Conservation (phyloP, 2,113 vertebrate species). For the Anguilla rostrata region DNA sequence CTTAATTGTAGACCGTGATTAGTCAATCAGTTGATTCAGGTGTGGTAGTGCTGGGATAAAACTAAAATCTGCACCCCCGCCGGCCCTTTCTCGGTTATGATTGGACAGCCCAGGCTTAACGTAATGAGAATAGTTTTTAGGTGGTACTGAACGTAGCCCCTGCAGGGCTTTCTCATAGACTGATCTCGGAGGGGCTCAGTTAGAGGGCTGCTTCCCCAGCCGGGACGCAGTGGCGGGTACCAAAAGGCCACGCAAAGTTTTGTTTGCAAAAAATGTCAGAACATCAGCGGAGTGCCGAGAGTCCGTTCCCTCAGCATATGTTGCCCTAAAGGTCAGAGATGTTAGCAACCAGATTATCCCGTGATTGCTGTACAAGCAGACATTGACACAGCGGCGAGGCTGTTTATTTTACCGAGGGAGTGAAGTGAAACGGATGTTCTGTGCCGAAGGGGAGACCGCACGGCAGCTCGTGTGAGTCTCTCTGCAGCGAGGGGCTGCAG, state of each 20-base stretch:
- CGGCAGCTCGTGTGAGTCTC: not conserved
- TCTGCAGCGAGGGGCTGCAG: not conserved
- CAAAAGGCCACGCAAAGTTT: not conserved
- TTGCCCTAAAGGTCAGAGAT: slow-evolving; percentile 4
- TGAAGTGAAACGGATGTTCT: not conserved
- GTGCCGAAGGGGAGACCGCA: not conserved
- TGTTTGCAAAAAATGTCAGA: slow-evolving; percentile 12
- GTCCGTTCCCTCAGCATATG: slow-evolving; percentile 2
- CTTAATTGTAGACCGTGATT: too few species aligned
- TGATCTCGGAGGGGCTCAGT: not conserved
- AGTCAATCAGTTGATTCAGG: too few species aligned
- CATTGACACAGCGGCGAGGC: not conserved
- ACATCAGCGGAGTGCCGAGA: not conserved
- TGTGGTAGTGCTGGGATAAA: too few species aligned
- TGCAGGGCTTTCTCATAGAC: not conserved
- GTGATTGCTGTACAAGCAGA: slow-evolving; percentile 5
- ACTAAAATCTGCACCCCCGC: too few species aligned
- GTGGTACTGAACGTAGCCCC: not conserved
- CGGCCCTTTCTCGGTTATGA: too few species aligned
- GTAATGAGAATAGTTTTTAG: not conserved
- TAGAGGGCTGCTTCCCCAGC: not conserved
- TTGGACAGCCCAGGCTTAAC: not conserved
- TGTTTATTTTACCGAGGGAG: slow-evolving; percentile 10
- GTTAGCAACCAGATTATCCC: slow-evolving; percentile 14
- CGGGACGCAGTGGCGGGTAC: not conserved